Conservation (phyloP, 2,797 vertebrate species). For the Sciurus vulgaris region DNA sequence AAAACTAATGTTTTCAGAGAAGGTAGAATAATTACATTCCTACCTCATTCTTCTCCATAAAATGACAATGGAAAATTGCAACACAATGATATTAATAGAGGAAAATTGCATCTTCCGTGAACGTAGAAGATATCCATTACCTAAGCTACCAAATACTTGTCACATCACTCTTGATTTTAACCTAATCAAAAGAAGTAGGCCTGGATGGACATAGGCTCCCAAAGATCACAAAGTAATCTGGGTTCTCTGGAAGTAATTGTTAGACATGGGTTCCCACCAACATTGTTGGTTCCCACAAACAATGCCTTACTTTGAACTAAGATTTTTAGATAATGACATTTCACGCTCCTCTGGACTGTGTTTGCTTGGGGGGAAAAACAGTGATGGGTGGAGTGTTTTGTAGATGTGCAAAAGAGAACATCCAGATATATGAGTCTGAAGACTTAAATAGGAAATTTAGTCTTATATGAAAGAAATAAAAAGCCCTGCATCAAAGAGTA, state of each 20-base stretch:
- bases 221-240: background rate
- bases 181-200: background rate
- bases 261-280: background rate
- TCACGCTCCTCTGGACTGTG: background rate
- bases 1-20: background rate
- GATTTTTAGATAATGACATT: background rate
- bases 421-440: background rate
- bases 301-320: background rate
- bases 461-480: background rate
- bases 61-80: background rate
- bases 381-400: background rate
- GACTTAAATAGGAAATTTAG: background rate
- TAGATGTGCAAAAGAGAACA: background rate
- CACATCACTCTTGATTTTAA: background rate
- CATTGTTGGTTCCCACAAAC: no score
- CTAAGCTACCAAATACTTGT: background rate
- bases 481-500: background rate
- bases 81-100: background rate
- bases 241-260: background rate
- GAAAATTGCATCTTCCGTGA: background rate
- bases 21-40: background rate
- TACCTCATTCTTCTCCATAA: background rate
- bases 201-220: background rate
- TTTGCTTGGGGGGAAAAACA: background rate
- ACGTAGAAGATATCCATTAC: background rate